Evolutionary conservation across 2,113 vertebrate genomes (phyloP).

Genomic region (Cynocephalus volans): DNA sequence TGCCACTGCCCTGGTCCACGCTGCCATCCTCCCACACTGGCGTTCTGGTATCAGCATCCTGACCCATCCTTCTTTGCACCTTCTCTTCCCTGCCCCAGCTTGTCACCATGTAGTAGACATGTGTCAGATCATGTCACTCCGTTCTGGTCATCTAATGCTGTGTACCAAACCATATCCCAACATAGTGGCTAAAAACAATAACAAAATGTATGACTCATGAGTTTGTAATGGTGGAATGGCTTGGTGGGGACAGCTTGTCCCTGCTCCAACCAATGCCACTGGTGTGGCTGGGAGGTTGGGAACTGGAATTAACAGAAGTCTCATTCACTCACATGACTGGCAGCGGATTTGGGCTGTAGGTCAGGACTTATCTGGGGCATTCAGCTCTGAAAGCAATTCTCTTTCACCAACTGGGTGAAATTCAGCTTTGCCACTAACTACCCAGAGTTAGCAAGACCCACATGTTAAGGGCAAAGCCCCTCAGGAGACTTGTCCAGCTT

Average conservation of each 20-base stretch:
- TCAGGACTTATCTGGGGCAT: not conserved
- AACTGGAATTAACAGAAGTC: not conserved
- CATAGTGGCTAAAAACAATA: not conserved
- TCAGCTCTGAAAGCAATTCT: not conserved
- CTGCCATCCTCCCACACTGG: not conserved
- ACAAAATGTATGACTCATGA: not conserved
- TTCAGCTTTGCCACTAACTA: not conserved
- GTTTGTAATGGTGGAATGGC: not conserved
- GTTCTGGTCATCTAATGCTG: not conserved
- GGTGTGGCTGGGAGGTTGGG: not conserved
- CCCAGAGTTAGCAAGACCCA: not conserved
- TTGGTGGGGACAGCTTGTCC: not conserved
- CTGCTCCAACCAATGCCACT: not conserved
- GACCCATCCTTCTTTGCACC: not conserved
- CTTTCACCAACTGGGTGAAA: not conserved
- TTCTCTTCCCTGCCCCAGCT: rapidly evolving
- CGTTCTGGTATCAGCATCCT: rapidly evolving
- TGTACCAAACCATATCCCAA: not conserved
- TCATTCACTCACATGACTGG: not conserved
- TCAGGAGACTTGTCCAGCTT: not conserved
- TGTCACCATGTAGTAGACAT: rapidly evolving
- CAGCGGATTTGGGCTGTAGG: not conserved
- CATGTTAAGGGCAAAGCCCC: not conserved
- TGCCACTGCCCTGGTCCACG: too few relatives aligned
- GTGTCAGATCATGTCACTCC: too few relatives aligned